Base-by-base conservation (phyloP, 2,888 invertebrate species). In the Archips xylosteana region DNA sequence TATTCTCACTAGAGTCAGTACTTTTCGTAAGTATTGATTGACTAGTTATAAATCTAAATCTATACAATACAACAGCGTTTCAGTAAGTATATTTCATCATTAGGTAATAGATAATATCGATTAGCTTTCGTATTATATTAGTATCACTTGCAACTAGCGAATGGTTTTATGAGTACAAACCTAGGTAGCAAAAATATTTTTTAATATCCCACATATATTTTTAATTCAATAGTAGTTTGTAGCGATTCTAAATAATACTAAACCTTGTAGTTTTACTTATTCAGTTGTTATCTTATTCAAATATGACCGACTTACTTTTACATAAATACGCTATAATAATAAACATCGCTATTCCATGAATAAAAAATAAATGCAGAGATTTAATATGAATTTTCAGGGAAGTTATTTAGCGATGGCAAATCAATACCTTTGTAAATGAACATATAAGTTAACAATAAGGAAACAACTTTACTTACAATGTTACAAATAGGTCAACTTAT, bases 91-190 rank as follows among this genome's bases (percentile, higher is more conserved):
- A 8, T 49, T n/a, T 34, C 36, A 10, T 51, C 4, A n/a, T 6
- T 57, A 12, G 12, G 32, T 12, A 32, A 51, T n/a, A 15, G n/a
- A 65, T 3, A 32, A 51, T 5, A n/a, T 49, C 4, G 2, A 10
- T 15, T 39, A 15, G 54, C 39, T 54, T 65, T 65, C 54, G 15
- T 51, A 23, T 15, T 39, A 15, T 51, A 54, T 13, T 51, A 54
- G 15, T 39, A 6, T 36, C 65, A 65, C 65, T 54, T 54, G 39
- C 54, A 23, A 57, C 32, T 57, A 57, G 57, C 32, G 32, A 32
- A 57, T 54, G 51, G 15, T 15, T 12, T 2, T 10, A 9, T 57
- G 12, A 57, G 12, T n/a, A 9, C 15, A 54, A 54, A 54, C 8
- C 6, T 32, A 57, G 32, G 12, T 32, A 57, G 51, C 57, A 32